phyloP scores from a whole-genome alignment of 2,888 invertebrate genomes.

The Koerneria pararmatus region DNA sequence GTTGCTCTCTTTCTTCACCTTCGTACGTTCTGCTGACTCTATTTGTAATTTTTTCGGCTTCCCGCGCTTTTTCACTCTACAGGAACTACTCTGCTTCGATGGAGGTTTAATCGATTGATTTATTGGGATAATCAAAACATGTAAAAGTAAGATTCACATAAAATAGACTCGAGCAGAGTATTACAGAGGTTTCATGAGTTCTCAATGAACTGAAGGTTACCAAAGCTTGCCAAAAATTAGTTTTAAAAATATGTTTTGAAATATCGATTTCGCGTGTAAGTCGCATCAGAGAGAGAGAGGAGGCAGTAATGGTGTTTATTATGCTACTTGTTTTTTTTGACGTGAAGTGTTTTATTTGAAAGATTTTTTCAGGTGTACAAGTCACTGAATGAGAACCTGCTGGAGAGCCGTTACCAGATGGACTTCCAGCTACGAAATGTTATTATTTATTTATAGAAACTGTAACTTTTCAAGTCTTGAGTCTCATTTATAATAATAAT shows the following conservation, averaged over 20 bases:
- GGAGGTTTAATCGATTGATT: conserved; percentile 68
- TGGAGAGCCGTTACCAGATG: conserved; percentile 12
- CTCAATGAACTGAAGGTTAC: too few species aligned
- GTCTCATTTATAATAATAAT: background rate
- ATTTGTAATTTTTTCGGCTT: conserved; percentile 40
- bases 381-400: conserved; percentile 25
- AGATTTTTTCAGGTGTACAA: conserved; percentile 28
- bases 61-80: conserved; percentile 41
- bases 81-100: conserved; percentile 80
- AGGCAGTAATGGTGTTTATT: too few species aligned
- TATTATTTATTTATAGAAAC: background rate
- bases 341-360: too few species aligned
- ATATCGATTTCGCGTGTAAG: too few species aligned
- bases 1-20: conserved; percentile 18
- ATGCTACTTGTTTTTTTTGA: too few species aligned
- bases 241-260: too few species aligned
- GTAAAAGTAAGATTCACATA: too few species aligned
- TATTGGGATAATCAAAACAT: background rate
- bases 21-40: conserved; percentile 26
- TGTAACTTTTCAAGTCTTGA: background rate
- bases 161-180: too few species aligned
- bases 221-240: too few species aligned
- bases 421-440: conserved; percentile 29
- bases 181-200: too few species aligned
- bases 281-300: too few species aligned